Conservation (phyloP, 2,113 vertebrate genomes). For the Apodemus speciosus region DNA sequence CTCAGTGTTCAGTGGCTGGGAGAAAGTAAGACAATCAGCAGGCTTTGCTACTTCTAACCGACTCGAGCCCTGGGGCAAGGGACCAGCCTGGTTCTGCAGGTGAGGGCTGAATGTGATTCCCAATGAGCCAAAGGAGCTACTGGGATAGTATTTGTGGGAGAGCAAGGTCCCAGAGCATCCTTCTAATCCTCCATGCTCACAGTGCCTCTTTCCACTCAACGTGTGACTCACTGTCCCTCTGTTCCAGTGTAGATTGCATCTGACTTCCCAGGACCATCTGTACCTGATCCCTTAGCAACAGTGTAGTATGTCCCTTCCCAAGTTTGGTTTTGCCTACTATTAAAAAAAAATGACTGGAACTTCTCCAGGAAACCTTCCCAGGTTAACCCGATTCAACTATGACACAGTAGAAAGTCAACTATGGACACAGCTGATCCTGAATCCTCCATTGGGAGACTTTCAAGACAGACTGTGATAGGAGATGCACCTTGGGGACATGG, state of each 20-base stretch:
- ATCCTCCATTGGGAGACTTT: neutral
- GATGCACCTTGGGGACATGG: neutral
- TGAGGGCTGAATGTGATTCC: too few relatives aligned
- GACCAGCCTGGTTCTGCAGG: neutral
- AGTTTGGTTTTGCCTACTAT: slow-evolving; percentile 1
- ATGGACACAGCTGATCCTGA: neutral
- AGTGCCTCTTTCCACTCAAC: neutral
- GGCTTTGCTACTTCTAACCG: neutral
- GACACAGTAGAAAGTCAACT: neutral
- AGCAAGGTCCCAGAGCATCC: neutral
- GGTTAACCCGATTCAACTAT: neutral
- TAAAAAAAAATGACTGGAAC: neutral
- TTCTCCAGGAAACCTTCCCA: slow-evolving; percentile 51
- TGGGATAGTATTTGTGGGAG: too few relatives aligned
- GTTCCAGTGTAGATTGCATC: neutral
- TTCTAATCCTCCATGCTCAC: neutral
- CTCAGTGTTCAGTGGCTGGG: neutral
- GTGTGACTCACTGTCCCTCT: neutral
- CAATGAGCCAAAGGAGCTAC: accelerated
- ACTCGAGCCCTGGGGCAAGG: too few relatives aligned
- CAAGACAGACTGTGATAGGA: neutral
- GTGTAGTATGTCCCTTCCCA: neutral
- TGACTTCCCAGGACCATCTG: neutral
- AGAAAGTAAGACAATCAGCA: neutral
- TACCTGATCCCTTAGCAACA: neutral